phyloP scores from a whole-genome alignment of 1,140 invertebrate genomes.

The Pseudomyrmex sp. region DNA sequence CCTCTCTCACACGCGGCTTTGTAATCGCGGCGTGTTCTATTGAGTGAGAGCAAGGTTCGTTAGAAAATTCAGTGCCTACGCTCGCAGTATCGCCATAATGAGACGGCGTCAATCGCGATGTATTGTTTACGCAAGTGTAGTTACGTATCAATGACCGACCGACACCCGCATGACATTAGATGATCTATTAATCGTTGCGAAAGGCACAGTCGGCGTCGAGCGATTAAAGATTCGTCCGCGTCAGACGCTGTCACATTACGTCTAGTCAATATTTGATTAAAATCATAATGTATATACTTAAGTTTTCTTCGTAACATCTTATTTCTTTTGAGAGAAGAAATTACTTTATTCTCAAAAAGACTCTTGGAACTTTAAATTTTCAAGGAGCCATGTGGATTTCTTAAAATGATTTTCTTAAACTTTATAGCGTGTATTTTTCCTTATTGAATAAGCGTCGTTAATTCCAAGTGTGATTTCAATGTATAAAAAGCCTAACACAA shows the following conservation, averaged over 20 bases:
- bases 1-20: slow-evolving; percentile 16
- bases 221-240: slow-evolving; percentile 9
- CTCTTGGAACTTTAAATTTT: no score
- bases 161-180: slow-evolving; percentile 64
- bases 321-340: not conserved
- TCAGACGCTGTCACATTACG: slow-evolving; percentile 3
- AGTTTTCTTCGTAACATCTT: not conserved
- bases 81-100: slow-evolving; percentile 32
- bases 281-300: not conserved
- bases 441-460: slow-evolving; percentile 32
- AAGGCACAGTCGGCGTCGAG: slow-evolving; percentile 61
- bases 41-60: slow-evolving; percentile 22
- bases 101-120: not conserved
- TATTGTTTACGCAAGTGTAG: slow-evolving; percentile 53
- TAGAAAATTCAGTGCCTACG: slow-evolving; percentile 35
- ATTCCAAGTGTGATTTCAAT: slow-evolving; percentile 41
- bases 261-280: not conserved
- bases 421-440: not conserved
- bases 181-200: slow-evolving; percentile 74
- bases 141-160: slow-evolving; percentile 25
- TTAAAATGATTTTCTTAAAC: not conserved
- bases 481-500: slow-evolving; percentile 50
- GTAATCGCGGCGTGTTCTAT: slow-evolving; percentile 8
- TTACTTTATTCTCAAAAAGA: not conserved
- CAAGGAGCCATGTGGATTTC: no score